These are phyloP conservation scores for Pteria penguin DNA, from an alignment of 2,888 invertebrate genomes.

Conservation along the genomic window DNA sequence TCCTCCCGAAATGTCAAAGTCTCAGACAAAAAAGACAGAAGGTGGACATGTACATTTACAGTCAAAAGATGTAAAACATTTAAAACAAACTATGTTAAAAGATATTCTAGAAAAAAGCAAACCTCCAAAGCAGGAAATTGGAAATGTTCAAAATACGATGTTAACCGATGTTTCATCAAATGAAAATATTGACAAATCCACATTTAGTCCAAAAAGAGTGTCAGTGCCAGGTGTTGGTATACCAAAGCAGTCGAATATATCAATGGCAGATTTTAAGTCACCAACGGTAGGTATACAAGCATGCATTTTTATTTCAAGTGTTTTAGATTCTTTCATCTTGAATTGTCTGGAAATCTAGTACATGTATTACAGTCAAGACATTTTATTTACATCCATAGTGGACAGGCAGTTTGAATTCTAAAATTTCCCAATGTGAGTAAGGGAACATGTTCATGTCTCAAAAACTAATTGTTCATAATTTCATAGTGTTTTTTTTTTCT, in stretches of 20 bases:
- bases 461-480: too few species aligned
- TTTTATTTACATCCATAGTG: too few species aligned
- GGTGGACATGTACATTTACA: neutral
- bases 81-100: slow-evolving; percentile 12
- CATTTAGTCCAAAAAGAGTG: neutral
- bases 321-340: too few species aligned
- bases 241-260: neutral
- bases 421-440: too few species aligned
- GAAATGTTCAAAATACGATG: neutral
- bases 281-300: neutral
- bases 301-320: neutral
- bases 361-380: too few species aligned
- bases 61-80: neutral
- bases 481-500: too few species aligned
- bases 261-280: neutral
- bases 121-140: neutral
- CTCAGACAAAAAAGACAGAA: neutral
- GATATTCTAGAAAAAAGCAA: slow-evolving; percentile 26
- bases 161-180: neutral
- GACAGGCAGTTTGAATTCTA: too few species aligned
- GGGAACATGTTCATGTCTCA: too few species aligned
- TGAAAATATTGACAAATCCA: slow-evolving; percentile 2
- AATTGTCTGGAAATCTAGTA: too few species aligned
- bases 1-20: neutral
- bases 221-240: neutral